These are phyloP conservation scores for Drosophila albomicans DNA, from an alignment of 1,140 invertebrate genomes.

Conservation along the genomic window DNA sequence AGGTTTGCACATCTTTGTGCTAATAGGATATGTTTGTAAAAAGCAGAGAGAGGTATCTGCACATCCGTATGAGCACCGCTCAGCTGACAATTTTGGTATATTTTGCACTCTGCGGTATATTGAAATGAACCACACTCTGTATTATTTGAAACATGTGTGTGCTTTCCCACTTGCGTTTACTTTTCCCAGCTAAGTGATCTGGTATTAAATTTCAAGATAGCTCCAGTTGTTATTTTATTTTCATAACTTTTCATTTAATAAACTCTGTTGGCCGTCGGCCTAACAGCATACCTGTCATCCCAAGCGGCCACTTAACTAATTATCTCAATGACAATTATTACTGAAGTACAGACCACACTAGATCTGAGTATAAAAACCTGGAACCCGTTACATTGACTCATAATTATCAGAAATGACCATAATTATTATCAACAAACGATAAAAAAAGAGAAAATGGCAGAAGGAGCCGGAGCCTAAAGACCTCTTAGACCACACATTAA, in stretches of 20 bases:
- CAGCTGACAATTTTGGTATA: no score
- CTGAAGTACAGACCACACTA: constrained; percentile 42
- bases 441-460: constrained; percentile 42
- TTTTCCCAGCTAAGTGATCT: constrained; percentile 65
- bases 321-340: constrained; percentile 83
- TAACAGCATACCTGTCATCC: constrained; percentile 55
- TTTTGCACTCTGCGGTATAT: no score
- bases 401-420: constrained; percentile 82
- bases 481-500: constrained; percentile 18
- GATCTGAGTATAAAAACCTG: constrained; percentile 39
- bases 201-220: constrained; percentile 55
- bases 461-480: constrained; percentile 74
- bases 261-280: constrained; percentile 66
- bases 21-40: no score
- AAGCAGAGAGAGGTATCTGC: no score
- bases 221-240: constrained; percentile 24
- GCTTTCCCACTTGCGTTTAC: constrained; percentile 54
- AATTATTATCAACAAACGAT: constrained; percentile 82
- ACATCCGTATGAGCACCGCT: no score
- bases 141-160: not conserved
- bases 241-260: constrained; percentile 83
- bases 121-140: no score
- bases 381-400: constrained; percentile 70
- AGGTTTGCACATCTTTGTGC: no score
- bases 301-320: constrained; percentile 57